A percentile compares a stretch with the other conserved stretches of the same genome.
Conservation (phyloP, 2,888 invertebrate species). For the Eumerus sabulonum region DNA sequence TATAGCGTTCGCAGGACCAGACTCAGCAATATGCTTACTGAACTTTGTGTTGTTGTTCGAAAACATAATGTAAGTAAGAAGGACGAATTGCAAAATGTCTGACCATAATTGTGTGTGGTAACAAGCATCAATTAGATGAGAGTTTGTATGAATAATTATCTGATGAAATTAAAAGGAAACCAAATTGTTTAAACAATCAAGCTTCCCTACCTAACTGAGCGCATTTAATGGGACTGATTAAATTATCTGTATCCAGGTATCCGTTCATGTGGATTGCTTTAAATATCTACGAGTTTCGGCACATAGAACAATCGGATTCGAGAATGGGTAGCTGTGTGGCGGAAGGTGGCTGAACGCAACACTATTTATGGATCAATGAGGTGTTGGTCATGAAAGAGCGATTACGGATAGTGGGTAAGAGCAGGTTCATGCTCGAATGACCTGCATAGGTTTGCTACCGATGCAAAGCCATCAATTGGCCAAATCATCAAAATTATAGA, state of each 20-base stretch:
- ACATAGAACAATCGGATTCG: no score
- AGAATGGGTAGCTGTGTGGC: no score
- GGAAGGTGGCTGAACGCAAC: no score
- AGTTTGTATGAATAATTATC: slow-evolving; percentile 44
- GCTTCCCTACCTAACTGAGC: slow-evolving; percentile 12
- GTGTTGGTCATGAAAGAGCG: no score
- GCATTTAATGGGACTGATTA: slow-evolving; percentile 47
- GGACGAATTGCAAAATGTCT: slow-evolving; percentile 28
- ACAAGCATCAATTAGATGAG: slow-evolving; percentile 29
- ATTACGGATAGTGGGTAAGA: no score
- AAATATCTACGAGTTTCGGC: no score
- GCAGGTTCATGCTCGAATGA: no score
- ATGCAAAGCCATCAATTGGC: no score
- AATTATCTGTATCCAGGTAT: slow-evolving; percentile 33
- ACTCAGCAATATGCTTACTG: background rate
- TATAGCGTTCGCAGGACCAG: background rate
- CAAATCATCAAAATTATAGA: no score
- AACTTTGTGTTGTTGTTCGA: slow-evolving; percentile 3
- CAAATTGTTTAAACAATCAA: slow-evolving; percentile 50
- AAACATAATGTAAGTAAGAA: slow-evolving; percentile 52
- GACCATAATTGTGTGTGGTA: slow-evolving; percentile 15
- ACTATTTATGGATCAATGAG: no score
- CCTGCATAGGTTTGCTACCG: no score
- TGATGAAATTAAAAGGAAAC: slow-evolving; percentile 48
- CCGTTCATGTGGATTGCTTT: no score